Percentiles rank a stretch among this genome's conserved stretches.
Evolutionary conservation across 2,113 vertebrate species (phyloP).

Genomic region (Crotophaga sulcirostris): DNA sequence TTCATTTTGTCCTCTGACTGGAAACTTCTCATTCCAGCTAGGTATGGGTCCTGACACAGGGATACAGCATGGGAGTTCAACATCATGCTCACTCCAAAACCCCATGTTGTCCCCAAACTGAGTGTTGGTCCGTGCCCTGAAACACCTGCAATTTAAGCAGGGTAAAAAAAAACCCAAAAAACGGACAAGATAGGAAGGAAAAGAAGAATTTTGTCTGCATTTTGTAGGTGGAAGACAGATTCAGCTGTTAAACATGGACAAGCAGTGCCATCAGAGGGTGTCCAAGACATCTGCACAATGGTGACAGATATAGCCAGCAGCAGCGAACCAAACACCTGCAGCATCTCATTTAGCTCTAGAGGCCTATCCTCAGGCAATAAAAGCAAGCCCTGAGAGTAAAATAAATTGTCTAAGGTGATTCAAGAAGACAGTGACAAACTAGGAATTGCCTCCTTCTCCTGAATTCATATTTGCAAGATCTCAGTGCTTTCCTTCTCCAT

Average conservation of each 20-base stretch:
- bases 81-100: background rate
- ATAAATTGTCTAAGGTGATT: background rate
- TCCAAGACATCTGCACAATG: background rate
- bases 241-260: background rate
- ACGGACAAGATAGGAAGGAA: background rate
- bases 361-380: background rate
- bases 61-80: background rate
- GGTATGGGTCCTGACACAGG: background rate
- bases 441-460: background rate
- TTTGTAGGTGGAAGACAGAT: background rate
- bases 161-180: background rate
- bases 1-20: background rate
- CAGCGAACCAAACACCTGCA: background rate
- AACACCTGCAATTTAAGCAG: background rate
- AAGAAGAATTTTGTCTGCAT: background rate
- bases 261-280: background rate
- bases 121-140: background rate
- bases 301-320: background rate
- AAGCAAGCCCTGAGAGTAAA: background rate
- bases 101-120: accelerated
- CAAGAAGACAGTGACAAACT: background rate
- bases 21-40: background rate
- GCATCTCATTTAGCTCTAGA: background rate
- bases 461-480: background rate
- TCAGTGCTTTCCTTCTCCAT: background rate